A percentile compares a stretch with the other conserved stretches of the same genome.
Conservation (phyloP, 2,797 vertebrate genomes). For the Sebastes cheni region DNA sequence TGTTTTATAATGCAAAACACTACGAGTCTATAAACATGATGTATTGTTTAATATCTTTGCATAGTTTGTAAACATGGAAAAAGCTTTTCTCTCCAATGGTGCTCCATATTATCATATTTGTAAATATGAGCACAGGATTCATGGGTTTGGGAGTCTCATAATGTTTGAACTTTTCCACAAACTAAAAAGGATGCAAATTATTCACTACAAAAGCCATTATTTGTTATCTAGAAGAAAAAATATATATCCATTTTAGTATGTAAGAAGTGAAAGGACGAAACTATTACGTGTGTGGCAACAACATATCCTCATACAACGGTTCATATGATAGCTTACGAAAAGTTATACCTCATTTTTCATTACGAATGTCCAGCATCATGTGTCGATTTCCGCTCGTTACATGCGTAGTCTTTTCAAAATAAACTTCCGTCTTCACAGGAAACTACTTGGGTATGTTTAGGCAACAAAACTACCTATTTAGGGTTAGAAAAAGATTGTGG, state of each 20-base stretch:
- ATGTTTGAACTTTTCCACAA: neutral
- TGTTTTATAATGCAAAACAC: neutral
- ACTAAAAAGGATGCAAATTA: neutral
- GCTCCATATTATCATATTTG: neutral
- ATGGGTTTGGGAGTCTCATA: neutral
- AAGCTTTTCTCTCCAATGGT: neutral
- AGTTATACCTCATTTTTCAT: no score
- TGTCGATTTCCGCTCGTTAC: no score
- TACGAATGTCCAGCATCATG: no score
- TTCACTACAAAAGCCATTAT: neutral
- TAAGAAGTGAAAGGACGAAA: neutral
- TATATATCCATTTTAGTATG: neutral
- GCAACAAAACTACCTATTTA: no score
- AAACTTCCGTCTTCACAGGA: no score
- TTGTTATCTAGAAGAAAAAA: neutral
- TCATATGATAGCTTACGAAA: no score
- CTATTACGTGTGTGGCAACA: neutral
- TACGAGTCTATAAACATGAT: conserved; percentile 3
- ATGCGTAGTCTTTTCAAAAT: no score
- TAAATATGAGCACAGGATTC: neutral
- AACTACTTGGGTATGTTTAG: no score
- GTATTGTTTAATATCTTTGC: conserved; percentile 32
- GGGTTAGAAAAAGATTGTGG: no score
- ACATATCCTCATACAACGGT: no score
- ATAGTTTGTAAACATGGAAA: neutral